A percentile compares a stretch with the other conserved stretches of the same genome.
These are phyloP conservation scores for Macrochelys suwanniensis DNA, from an alignment of 2,797 vertebrate species.

Conservation along the genomic window DNA sequence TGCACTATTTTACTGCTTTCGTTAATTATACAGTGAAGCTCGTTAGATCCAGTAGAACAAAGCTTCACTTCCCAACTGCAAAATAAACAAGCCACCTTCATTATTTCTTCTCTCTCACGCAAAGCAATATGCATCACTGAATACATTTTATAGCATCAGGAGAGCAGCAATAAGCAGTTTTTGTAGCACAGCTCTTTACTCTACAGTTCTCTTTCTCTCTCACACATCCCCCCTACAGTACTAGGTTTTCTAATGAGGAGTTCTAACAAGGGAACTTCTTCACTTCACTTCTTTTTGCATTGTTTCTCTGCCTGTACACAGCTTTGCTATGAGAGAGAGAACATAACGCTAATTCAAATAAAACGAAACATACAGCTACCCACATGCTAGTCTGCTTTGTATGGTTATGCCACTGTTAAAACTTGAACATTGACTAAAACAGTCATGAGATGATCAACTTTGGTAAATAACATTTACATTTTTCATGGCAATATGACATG, in stretches of 20 bases:
- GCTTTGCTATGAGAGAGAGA: neutral
- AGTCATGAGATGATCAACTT: neutral
- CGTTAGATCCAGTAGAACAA: conserved; percentile 10
- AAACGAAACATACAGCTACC: neutral
- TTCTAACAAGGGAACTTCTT: neutral
- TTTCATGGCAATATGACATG: neutral
- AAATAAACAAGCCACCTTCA: conserved; percentile 30
- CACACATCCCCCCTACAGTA: neutral
- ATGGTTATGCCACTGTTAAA: neutral
- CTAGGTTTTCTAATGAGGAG: neutral
- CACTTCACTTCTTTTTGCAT: neutral
- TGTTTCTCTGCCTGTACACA: neutral
- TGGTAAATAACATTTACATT: neutral
- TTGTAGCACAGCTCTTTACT: neutral
- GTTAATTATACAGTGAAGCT: neutral
- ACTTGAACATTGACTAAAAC: neutral
- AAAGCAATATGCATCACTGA: conserved; percentile 10
- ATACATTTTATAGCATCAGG: neutral
- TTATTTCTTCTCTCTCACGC: neutral
- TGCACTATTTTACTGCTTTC: conserved; percentile 48
- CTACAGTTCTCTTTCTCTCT: fast-evolving
- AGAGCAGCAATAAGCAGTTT: neutral
- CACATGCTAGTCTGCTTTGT: neutral
- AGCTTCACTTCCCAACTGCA: neutral
- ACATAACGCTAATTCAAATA: neutral